Evolutionary conservation across 2,888 invertebrate genomes (phyloP).

Genomic region (Chrysolina oricalcia): DNA sequence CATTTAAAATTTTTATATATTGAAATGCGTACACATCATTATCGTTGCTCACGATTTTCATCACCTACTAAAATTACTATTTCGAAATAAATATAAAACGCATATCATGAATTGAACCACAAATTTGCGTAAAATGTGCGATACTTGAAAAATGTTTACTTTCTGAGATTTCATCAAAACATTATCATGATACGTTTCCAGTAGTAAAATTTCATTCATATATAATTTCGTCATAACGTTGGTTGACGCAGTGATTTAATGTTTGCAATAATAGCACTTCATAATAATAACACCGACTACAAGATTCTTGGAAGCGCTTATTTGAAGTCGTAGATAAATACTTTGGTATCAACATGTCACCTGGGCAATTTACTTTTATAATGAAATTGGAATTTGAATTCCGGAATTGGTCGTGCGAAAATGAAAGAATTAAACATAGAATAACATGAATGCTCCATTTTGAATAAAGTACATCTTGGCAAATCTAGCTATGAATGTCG

Average conservation of each 20-base stretch:
- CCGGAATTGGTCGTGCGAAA: too few relatives aligned
- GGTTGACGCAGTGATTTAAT: not conserved
- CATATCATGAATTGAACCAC: not conserved
- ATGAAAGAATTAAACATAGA: too few relatives aligned
- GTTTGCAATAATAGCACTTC: constrained; percentile 1
- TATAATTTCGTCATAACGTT: constrained; percentile 16
- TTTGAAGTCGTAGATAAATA: not conserved
- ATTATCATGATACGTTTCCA: not conserved
- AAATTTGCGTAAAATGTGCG: constrained; percentile 2
- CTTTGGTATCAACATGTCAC: not conserved
- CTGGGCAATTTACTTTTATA: too few relatives aligned
- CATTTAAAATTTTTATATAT: too few relatives aligned
- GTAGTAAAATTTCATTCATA: constrained; percentile 14
- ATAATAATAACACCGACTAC: not conserved
- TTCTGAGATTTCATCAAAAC: not conserved
- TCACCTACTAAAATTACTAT: not conserved
- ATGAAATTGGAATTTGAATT: too few relatives aligned
- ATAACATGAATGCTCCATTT: too few relatives aligned
- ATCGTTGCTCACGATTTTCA: too few relatives aligned
- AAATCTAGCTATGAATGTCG: too few relatives aligned
- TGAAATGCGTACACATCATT: too few relatives aligned
- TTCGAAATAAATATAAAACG: not conserved
- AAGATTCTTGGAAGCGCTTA: not conserved
- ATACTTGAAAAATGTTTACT: not conserved
- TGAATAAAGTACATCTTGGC: too few relatives aligned